Percentiles rank a stretch among this genome's conserved stretches.
Conservation (phyloP, 2,113 vertebrate genomes). For the Xiphias gladius region DNA sequence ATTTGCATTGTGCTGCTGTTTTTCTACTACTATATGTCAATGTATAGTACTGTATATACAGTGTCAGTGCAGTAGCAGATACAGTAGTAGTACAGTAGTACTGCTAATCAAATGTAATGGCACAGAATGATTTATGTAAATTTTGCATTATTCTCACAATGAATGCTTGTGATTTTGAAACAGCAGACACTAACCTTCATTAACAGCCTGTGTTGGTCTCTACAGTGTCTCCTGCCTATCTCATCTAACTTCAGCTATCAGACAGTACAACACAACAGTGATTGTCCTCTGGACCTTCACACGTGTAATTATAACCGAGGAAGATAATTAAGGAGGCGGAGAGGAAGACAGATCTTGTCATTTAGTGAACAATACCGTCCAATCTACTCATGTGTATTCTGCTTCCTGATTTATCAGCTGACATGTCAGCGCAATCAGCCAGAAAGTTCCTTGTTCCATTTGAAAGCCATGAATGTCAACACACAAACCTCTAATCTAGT, state of each 20-base stretch:
- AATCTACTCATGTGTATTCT: conserved; percentile 74
- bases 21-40: not conserved
- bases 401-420: conserved; percentile 75
- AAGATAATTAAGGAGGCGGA: conserved; percentile 81
- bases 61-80: conserved; percentile 10
- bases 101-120: conserved; percentile 40
- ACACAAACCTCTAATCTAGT: conserved; percentile 74
- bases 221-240: conserved; percentile 55
- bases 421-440: conserved; percentile 78
- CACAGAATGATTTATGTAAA: conserved; percentile 33
- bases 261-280: conserved; percentile 68
- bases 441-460: conserved; percentile 31
- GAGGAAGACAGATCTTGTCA: conserved; percentile 78
- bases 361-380: conserved; percentile 78
- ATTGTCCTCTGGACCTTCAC: conserved; percentile 78
- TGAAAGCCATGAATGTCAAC: conserved; percentile 72
- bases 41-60: not conserved
- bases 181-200: conserved; percentile 55
- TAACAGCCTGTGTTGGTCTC: conserved; percentile 55
- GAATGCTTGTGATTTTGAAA: conserved; percentile 42
- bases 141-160: conserved; percentile 43
- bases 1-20: not conserved
- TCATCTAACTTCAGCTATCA: conserved; percentile 58
- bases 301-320: conserved; percentile 80
- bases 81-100: not conserved